Percentiles rank a stretch among this genome's conserved stretches.
These are phyloP conservation scores for Alcis repandata DNA, from an alignment of 2,888 invertebrate genomes.

Conservation along the genomic window DNA sequence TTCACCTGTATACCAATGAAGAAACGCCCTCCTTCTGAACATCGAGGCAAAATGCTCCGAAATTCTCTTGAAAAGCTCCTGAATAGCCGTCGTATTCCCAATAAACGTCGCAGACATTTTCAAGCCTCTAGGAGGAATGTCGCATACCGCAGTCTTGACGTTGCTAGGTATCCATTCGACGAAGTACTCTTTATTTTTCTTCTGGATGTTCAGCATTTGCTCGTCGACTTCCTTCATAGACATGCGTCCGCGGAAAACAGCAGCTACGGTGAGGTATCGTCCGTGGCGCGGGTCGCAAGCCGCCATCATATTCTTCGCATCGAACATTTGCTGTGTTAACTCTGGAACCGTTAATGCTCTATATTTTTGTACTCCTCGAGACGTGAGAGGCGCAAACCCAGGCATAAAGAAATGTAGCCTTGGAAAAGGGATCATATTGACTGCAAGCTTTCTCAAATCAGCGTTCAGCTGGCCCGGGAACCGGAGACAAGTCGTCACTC, in stretches of 20 bases:
- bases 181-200: slow-evolving; percentile 91
- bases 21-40: slow-evolving; percentile 97
- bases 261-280: slow-evolving; percentile 94
- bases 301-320: slow-evolving; percentile 98
- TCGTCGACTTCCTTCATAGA: slow-evolving; percentile 97
- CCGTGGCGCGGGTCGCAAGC: slow-evolving; percentile 96
- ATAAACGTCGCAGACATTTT: slow-evolving; percentile 96
- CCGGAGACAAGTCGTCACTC: slow-evolving; percentile 75
- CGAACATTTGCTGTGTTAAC: slow-evolving; percentile 95
- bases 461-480: slow-evolving; percentile 88
- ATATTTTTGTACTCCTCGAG: slow-evolving; percentile 94
- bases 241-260: slow-evolving; percentile 95
- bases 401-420: slow-evolving; percentile 86
- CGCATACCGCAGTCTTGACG: slow-evolving; percentile 92
- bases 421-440: slow-evolving; percentile 91
- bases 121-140: slow-evolving; percentile 90
- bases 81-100: slow-evolving; percentile 94
- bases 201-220: slow-evolving; percentile 92
- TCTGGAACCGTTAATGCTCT: slow-evolving; percentile 95
- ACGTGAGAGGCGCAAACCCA: slow-evolving; percentile 89
- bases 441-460: slow-evolving; percentile 88
- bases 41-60: slow-evolving; percentile 95
- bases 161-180: slow-evolving; percentile 94
- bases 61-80: slow-evolving; percentile 94
- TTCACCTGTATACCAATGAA: slow-evolving; percentile 98